These are phyloP conservation scores for Nothoprocta pentlandii DNA, from an alignment of 2,113 vertebrate species.

Conservation along the genomic window DNA sequence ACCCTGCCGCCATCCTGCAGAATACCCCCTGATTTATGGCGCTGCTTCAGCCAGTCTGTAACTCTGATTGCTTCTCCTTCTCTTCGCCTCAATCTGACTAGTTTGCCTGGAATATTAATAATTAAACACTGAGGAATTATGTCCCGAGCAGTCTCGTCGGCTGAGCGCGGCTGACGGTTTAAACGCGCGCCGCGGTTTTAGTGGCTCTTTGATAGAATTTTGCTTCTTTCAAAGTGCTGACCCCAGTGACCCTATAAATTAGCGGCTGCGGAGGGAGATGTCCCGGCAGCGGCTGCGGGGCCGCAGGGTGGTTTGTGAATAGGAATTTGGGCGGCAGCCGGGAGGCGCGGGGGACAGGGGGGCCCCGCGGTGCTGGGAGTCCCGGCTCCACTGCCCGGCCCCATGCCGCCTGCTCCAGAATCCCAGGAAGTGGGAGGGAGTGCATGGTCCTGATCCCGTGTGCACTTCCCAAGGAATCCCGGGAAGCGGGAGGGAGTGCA, in stretches of 20 bases:
- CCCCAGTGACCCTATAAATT: slow-evolving; percentile 72
- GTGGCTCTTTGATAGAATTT: slow-evolving; percentile 41
- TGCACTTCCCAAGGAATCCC: no score
- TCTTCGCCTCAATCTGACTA: slow-evolving; percentile 64
- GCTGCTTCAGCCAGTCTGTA: slow-evolving; percentile 71
- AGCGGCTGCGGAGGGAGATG: slow-evolving; percentile 68
- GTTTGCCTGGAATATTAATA: slow-evolving; percentile 67
- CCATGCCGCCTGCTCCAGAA: no score
- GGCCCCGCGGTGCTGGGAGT: neutral
- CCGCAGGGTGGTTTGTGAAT: slow-evolving; percentile 72
- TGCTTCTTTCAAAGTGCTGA: slow-evolving; percentile 73
- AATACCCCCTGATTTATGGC: slow-evolving; percentile 64
- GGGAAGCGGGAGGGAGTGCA: no score
- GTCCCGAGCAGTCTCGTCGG: slow-evolving; percentile 63
- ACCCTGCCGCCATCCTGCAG: slow-evolving; percentile 31
- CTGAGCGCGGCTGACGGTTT: slow-evolving; percentile 63
- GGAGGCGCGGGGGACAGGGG: neutral
- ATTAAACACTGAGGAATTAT: slow-evolving; percentile 54
- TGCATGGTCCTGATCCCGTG: no score
- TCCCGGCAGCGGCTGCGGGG: slow-evolving; percentile 56
- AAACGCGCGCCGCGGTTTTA: neutral
- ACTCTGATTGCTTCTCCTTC: slow-evolving; percentile 25
- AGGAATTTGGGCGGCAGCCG: slow-evolving; percentile 67
- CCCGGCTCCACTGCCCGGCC: no score
- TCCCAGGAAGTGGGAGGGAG: no score